Percentiles rank a stretch among this genome's conserved stretches.
Evolutionary conservation across 2,113 vertebrate genomes (phyloP).

Genomic region (Lathamus discolor): DNA sequence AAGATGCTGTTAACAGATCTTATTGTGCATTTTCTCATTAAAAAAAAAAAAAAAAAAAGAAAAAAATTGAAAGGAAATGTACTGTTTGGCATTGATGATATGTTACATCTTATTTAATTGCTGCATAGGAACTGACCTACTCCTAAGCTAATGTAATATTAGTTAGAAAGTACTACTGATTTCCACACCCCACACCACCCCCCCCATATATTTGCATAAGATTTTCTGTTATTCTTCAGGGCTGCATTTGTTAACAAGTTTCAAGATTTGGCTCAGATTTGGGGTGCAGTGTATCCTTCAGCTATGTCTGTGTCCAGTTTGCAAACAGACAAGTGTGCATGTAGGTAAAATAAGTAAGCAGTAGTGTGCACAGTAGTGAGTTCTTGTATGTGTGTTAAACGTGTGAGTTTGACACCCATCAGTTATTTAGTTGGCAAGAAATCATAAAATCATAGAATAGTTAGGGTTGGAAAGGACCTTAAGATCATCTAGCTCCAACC

Average conservation of each 20-base stretch:
- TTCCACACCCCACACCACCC: too few relatives aligned
- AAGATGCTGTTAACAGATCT: background rate
- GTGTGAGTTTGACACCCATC: background rate
- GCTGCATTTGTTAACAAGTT: background rate
- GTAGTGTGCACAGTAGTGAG: rapidly evolving
- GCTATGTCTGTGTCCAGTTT: background rate
- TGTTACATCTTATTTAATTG: background rate
- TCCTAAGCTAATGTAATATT: background rate
- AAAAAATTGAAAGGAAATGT: background rate
- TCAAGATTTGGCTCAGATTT: background rate
- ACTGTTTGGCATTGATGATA: background rate
- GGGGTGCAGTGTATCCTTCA: background rate
- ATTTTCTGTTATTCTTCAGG: background rate
- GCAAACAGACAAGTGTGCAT: background rate
- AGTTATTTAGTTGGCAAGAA: background rate
- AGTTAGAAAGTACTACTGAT: background rate
- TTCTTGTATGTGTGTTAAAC: too few relatives aligned
- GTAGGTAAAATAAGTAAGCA: background rate
- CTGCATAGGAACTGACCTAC: background rate
- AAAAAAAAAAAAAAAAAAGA: background rate
- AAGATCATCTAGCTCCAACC: too few relatives aligned
- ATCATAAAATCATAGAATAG: background rate
- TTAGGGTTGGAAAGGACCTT: too few relatives aligned
- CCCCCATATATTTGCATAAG: background rate
- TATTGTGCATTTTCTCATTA: background rate